Conservation (phyloP, 2,888 invertebrate species). For the Theretra japonica region DNA sequence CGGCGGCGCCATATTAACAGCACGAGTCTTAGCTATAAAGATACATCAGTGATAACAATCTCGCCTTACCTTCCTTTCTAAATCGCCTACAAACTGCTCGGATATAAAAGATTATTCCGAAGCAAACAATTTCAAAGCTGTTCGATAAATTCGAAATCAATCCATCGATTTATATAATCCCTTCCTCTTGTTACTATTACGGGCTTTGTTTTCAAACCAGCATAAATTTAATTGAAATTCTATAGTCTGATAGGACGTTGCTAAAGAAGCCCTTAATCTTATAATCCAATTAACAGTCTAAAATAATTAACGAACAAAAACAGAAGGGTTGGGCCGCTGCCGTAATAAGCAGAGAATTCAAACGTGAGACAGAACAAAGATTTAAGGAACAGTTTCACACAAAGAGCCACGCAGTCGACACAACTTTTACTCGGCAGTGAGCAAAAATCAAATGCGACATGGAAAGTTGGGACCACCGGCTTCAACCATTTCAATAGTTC, state of each 20-base stretch:
- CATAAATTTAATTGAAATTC: constrained; percentile 26
- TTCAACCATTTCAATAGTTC: constrained; percentile 1
- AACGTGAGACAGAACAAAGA: constrained; percentile 46
- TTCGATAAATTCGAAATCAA: neutral
- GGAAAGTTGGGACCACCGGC: neutral
- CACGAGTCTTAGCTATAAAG: neutral
- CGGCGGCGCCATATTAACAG: neutral
- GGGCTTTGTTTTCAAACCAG: constrained; percentile 7
- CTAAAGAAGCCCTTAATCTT: constrained; percentile 53
- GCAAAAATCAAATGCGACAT: constrained; percentile 35
- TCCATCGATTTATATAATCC: constrained; percentile 15
- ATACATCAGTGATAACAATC: neutral
- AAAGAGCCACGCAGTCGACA: constrained; percentile 20
- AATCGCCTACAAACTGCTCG: neutral
- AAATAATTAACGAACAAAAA: constrained; percentile 58
- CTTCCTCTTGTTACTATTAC: constrained; percentile 8
- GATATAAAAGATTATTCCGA: neutral
- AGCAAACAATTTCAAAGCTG: neutral
- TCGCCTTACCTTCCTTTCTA: neutral
- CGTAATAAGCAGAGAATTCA: constrained; percentile 49
- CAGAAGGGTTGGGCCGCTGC: constrained; percentile 51
- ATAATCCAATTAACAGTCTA: constrained; percentile 57
- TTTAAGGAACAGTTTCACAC: constrained; percentile 42
- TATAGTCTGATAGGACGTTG: constrained; percentile 22
- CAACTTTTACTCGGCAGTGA: constrained; percentile 35